Conservation (phyloP, 2,797 vertebrate genomes). For the Chrysocyon brachyurus region DNA sequence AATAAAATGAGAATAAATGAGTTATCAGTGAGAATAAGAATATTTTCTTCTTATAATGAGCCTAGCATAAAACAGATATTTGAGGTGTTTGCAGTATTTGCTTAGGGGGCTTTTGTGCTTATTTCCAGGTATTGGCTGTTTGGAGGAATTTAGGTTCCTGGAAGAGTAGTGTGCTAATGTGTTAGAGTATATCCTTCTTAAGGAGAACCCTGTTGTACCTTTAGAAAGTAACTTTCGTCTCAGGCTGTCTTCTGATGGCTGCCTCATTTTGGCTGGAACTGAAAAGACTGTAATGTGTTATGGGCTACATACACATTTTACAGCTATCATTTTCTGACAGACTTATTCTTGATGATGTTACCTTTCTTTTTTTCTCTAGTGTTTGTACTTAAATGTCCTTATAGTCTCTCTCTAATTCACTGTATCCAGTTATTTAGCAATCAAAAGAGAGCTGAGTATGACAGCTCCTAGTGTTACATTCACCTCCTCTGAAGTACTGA, state of each 20-base stretch:
- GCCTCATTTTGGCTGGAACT: background rate
- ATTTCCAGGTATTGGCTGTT: background rate
- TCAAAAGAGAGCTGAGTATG: background rate
- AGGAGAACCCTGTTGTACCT: background rate
- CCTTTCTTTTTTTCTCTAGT: background rate
- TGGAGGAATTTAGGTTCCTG: background rate
- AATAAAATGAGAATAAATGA: background rate
- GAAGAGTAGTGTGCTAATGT: background rate
- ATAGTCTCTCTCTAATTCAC: background rate
- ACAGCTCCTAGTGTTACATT: background rate
- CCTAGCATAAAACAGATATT: background rate
- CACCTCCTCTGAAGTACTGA: background rate
- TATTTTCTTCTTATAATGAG: background rate
- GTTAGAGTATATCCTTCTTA: background rate
- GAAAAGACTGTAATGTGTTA: background rate
- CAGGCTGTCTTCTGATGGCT: background rate
- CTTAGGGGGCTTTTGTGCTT: background rate
- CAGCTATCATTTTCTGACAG: background rate
- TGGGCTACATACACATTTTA: background rate
- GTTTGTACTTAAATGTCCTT: background rate
- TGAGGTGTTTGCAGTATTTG: background rate
- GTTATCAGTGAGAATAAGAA: background rate
- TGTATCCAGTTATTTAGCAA: constrained; percentile 31
- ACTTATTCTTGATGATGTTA: background rate
- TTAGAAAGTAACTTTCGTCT: background rate